Conservation (phyloP, 2,797 vertebrate genomes). For the Craterocephalus amniculus region DNA sequence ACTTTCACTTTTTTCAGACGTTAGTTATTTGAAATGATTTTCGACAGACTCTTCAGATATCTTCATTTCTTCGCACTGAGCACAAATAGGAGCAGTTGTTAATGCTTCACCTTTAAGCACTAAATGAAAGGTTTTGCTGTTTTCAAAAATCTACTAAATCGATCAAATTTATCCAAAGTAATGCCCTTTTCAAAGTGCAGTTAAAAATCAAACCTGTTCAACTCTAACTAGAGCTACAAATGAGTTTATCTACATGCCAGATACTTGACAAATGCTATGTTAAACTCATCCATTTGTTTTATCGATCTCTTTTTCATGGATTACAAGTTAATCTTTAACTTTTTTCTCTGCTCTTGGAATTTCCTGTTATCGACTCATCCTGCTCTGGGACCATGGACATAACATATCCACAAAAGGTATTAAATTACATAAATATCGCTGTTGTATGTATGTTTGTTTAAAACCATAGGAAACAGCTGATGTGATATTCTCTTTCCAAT, state of each 20-base stretch:
- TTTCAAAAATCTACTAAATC: conserved; percentile 16
- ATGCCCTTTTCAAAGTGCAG: background rate
- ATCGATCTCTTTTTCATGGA: conserved; percentile 66
- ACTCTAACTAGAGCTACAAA: conserved; percentile 1
- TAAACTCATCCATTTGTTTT: conserved; percentile 67
- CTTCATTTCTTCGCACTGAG: conserved; percentile 26
- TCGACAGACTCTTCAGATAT: background rate
- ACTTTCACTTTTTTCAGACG: background rate
- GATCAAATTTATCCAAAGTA: conserved; percentile 11
- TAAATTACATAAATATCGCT: background rate
- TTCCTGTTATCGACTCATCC: conserved; percentile 67
- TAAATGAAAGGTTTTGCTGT: conserved; percentile 17
- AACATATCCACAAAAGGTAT: conserved; percentile 5
- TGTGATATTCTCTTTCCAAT: conserved; percentile 5
- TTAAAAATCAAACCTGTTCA: background rate
- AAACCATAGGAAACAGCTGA: conserved; percentile 1
- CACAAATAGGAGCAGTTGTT: conserved; percentile 19
- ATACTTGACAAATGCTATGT: conserved; percentile 48
- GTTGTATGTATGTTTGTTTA: conserved; percentile 4
- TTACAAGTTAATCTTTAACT: conserved; percentile 73
- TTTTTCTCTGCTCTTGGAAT: conserved; percentile 63
- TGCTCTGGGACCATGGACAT: conserved; percentile 18
- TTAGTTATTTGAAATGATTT: background rate
- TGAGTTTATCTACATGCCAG: conserved; percentile 21
- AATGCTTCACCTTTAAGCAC: conserved; percentile 54